Percentiles rank a stretch among this genome's conserved stretches.
These are phyloP conservation scores for Lordiphosa collinella DNA, from an alignment of 1,140 invertebrate genomes.

Conservation along the genomic window DNA sequence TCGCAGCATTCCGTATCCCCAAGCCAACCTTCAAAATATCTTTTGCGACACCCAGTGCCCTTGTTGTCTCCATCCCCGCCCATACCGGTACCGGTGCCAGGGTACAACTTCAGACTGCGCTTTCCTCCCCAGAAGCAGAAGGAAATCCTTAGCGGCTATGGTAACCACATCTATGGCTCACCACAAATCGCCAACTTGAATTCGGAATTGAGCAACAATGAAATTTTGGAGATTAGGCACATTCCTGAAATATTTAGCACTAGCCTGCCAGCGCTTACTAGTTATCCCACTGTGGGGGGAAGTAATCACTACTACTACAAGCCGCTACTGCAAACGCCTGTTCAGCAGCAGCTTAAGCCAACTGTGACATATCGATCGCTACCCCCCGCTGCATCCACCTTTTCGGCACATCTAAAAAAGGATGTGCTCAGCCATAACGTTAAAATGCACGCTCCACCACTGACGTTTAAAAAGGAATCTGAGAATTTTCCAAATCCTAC, in stretches of 20 bases:
- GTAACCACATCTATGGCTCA: not conserved
- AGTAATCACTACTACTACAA: slow-evolving; percentile 4
- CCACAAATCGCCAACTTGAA: slow-evolving; percentile 19
- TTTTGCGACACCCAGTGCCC: not conserved
- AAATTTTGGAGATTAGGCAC: slow-evolving; percentile 56
- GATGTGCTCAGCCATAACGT: slow-evolving; percentile 65
- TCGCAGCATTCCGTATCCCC: not conserved
- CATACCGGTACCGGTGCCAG: not conserved
- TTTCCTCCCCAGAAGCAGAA: not conserved
- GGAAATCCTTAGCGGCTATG: not conserved
- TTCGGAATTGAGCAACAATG: slow-evolving; percentile 42
- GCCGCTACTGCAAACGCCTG: not conserved
- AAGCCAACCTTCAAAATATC: not conserved
- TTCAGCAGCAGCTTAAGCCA: not conserved
- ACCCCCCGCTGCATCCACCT: not conserved
- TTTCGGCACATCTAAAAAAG: slow-evolving; percentile 25
- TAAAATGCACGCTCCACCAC: slow-evolving; percentile 56
- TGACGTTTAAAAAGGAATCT: slow-evolving; percentile 59
- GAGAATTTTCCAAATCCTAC: slow-evolving; percentile 27
- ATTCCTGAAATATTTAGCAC: slow-evolving; percentile 62
- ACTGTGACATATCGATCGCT: not conserved
- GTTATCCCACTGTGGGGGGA: not conserved
- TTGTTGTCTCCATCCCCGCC: not conserved
- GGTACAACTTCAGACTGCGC: not conserved
- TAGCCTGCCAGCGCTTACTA: slow-evolving; percentile 6